Percentiles rank a stretch among this genome's conserved stretches.
Conservation (phyloP, 2,113 vertebrate genomes). For the Phodopus roborovskii region DNA sequence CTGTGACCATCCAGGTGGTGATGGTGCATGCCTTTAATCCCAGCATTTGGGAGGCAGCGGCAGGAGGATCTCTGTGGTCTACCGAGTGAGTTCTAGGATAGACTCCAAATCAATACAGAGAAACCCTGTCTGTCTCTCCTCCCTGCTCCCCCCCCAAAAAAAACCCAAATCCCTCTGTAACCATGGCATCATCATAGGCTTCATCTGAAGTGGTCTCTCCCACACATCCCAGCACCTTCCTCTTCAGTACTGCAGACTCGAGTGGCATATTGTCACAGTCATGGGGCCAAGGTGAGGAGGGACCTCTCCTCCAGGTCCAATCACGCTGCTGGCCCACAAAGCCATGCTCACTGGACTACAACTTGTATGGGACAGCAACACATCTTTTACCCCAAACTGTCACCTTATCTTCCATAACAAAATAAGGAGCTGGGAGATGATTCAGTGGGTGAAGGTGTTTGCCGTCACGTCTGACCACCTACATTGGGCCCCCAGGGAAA, state of each 20-base stretch:
- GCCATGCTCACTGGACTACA: background rate
- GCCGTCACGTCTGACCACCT: background rate
- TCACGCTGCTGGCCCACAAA: background rate
- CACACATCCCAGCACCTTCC: background rate
- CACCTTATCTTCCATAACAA: background rate
- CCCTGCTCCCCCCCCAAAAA: too few species aligned
- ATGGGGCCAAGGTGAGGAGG: background rate
- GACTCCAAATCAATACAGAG: too few species aligned
- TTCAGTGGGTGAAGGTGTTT: too few species aligned
- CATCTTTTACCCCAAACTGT: background rate
- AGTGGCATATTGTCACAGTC: background rate
- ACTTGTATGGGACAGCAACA: rapidly evolving
- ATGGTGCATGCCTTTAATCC: too few species aligned
- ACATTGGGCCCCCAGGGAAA: background rate
- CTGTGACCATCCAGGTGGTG: background rate
- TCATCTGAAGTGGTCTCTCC: background rate
- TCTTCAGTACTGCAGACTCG: background rate
- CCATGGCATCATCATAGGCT: background rate
- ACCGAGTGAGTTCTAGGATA: too few species aligned
- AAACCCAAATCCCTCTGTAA: too few species aligned
- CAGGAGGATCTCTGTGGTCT: too few species aligned
- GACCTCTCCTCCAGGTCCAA: too few species aligned
- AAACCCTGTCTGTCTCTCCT: too few species aligned
- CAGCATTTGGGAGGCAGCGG: too few species aligned
- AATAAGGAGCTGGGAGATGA: background rate